Evolutionary conservation across 2,888 invertebrate species (phyloP).

Genomic region (Calameuta filiformis): DNA sequence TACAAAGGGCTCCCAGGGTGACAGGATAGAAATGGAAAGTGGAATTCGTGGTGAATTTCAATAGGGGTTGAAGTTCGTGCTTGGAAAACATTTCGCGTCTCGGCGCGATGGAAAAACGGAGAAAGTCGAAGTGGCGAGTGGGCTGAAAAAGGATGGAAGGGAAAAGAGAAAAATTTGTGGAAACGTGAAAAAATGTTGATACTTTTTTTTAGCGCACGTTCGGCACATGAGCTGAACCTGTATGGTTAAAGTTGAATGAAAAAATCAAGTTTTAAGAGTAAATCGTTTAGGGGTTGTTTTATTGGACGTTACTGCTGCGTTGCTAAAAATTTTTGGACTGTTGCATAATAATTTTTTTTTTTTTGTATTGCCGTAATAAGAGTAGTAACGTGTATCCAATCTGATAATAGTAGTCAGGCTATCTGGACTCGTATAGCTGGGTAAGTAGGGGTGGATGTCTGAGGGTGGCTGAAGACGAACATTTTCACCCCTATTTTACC

Average conservation of each 20-base stretch:
- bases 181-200: not conserved
- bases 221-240: not conserved
- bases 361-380: not conserved
- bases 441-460: constrained; percentile 14
- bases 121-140: not conserved
- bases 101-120: constrained; percentile 28
- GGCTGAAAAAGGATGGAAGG: not conserved
- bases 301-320: not conserved
- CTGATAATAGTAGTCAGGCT: not conserved
- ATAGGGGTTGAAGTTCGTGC: constrained; percentile 56
- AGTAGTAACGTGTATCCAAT: not conserved
- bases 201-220: not conserved
- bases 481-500: constrained; percentile 44
- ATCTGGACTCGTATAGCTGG: not conserved
- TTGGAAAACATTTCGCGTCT: constrained; percentile 50
- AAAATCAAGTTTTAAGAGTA: not conserved
- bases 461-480: not conserved
- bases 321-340: not conserved
- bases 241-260: not conserved
- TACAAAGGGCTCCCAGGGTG: constrained; percentile 10
- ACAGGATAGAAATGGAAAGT: constrained; percentile 64
- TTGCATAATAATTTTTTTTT: not conserved
- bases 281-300: not conserved
- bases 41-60: constrained; percentile 63
- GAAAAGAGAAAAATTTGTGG: not conserved